Percentiles rank a stretch among this genome's conserved stretches.
Conservation (phyloP, 2,888 invertebrate genomes). For the Agrotis ipsilon region DNA sequence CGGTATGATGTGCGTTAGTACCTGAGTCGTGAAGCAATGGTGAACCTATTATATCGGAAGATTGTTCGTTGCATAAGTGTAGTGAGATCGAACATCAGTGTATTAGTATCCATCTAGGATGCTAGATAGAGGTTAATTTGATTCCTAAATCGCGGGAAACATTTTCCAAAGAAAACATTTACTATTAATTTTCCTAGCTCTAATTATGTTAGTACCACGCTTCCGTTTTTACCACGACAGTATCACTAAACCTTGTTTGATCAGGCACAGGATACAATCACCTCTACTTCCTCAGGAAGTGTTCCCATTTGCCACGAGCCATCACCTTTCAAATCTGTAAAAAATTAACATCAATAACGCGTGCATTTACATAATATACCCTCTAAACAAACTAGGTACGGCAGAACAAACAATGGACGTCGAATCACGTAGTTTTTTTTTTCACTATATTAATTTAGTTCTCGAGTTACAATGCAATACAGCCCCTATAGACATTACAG, state of each 20-base stretch:
- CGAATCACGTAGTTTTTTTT: constrained; percentile 86
- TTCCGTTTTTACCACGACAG: constrained; percentile 21
- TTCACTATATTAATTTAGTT: constrained; percentile 88
- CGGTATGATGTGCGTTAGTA: constrained; percentile 39
- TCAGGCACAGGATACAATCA: constrained; percentile 65
- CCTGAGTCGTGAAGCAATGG: constrained; percentile 54
- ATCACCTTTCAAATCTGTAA: constrained; percentile 79
- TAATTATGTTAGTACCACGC: neutral
- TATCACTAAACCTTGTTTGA: constrained; percentile 57
- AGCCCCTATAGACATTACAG: constrained; percentile 76
- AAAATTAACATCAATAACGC: constrained; percentile 81
- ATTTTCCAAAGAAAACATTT: neutral
- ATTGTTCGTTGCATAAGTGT: constrained; percentile 57
- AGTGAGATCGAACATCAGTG: constrained; percentile 45
- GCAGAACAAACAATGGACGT: constrained; percentile 82
- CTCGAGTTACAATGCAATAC: constrained; percentile 86
- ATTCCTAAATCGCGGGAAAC: neutral
- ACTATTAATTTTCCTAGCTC: neutral
- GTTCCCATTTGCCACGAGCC: constrained; percentile 88
- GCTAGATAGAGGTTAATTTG: constrained; percentile 8
- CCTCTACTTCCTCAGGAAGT: constrained; percentile 73
- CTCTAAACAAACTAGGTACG: constrained; percentile 84
- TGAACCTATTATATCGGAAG: constrained; percentile 51
- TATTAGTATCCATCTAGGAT: constrained; percentile 34
- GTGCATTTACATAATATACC: constrained; percentile 90